A percentile compares a stretch with the other conserved stretches of the same genome.
Evolutionary conservation across 2,888 invertebrate genomes (phyloP).

Genomic region (Ophion ventricosus): DNA sequence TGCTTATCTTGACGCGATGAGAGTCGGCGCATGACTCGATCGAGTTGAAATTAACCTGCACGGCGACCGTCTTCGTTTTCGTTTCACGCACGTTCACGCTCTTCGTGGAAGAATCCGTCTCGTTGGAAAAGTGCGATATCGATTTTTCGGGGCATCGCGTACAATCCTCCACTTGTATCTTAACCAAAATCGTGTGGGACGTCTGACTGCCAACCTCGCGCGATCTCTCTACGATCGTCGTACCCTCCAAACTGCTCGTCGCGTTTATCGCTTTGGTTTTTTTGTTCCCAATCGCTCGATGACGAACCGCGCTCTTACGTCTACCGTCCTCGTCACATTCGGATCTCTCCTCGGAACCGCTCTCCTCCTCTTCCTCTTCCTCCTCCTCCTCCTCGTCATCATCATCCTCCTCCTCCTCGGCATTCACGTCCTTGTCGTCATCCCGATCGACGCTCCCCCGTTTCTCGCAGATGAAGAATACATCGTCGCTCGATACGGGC

Average conservation of each 20-base stretch:
- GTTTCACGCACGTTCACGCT: constrained; percentile 35
- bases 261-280: constrained; percentile 3
- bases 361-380: constrained; percentile 22
- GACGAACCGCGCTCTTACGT: constrained; percentile 11
- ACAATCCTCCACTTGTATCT: constrained; percentile 77
- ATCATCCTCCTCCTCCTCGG: constrained; percentile 57
- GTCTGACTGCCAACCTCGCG: constrained; percentile 64
- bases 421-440: constrained; percentile 54
- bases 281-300: constrained; percentile 30
- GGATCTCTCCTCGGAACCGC: constrained; percentile 38
- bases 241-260: background rate
- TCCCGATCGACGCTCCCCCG: constrained; percentile 66
- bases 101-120: constrained; percentile 57
- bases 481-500: constrained; percentile 75
- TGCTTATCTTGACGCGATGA: constrained; percentile 69
- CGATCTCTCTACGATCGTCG: constrained; percentile 36
- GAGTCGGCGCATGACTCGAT: constrained; percentile 71
- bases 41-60: constrained; percentile 75
- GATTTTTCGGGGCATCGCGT: constrained; percentile 71
- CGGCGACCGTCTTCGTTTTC: constrained; percentile 68
- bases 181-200: constrained; percentile 71
- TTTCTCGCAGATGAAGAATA: constrained; percentile 76
- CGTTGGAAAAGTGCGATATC: constrained; percentile 68
- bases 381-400: constrained; percentile 15
- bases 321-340: constrained; percentile 62